Percentiles rank a stretch among this genome's conserved stretches.
phyloP scores from a whole-genome alignment of 1,140 invertebrate species.

The Pissodes strobi region DNA sequence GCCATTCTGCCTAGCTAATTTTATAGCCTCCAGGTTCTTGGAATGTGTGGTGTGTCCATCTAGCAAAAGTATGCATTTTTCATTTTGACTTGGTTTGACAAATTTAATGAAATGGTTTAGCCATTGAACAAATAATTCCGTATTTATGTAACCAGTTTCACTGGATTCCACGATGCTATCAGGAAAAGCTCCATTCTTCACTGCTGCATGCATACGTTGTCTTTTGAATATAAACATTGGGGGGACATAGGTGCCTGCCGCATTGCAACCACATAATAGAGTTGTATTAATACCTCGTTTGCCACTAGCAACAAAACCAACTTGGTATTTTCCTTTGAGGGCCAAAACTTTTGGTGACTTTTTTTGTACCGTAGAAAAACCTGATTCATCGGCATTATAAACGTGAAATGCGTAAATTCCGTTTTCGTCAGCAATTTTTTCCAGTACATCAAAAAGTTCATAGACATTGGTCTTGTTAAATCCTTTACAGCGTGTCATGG shows the following conservation, averaged over 20 bases:
- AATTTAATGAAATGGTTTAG: too few species aligned
- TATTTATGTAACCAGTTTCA: too few species aligned
- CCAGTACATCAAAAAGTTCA: too few species aligned
- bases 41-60: too few species aligned
- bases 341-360: slow-evolving; percentile 39
- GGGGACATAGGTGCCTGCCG: slow-evolving; percentile 45
- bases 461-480: slow-evolving; percentile 52
- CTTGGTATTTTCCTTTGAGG: slow-evolving; percentile 44
- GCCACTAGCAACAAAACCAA: slow-evolving; percentile 46
- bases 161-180: too few species aligned
- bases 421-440: slow-evolving; percentile 43
- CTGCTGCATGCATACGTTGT: slow-evolving; percentile 17
- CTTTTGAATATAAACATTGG: slow-evolving; percentile 43
- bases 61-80: too few species aligned
- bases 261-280: slow-evolving; percentile 43
- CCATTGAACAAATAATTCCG: too few species aligned
- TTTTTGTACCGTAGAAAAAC: slow-evolving; percentile 46
- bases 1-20: too few species aligned
- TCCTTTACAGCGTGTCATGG: slow-evolving; percentile 49
- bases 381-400: slow-evolving; percentile 49
- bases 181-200: too few species aligned
- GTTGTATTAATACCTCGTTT: slow-evolving; percentile 48
- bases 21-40: too few species aligned
- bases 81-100: too few species aligned
- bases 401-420: slow-evolving; percentile 44